These are phyloP conservation scores for Drosophila prolongata DNA, from an alignment of 2,888 invertebrate species.

Conservation along the genomic window DNA sequence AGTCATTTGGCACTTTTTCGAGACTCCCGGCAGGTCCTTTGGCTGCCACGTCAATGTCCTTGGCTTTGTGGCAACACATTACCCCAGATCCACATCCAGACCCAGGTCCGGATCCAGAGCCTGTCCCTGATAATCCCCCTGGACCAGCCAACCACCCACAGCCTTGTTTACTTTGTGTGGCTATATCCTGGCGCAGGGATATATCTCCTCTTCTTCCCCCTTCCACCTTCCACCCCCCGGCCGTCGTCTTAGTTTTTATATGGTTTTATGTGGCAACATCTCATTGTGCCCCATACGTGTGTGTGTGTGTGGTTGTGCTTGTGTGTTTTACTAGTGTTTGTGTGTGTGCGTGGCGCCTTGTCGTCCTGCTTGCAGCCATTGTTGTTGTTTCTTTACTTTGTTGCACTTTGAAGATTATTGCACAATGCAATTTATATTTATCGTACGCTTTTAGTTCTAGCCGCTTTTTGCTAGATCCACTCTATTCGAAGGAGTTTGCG, in stretches of 20 bases:
- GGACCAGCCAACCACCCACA: conserved; percentile 20
- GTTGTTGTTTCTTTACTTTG: conserved; percentile 67
- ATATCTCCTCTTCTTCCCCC: conserved; percentile 13
- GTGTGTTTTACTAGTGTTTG: not conserved
- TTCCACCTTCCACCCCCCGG: conserved; percentile 12
- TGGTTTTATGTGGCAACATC: conserved; percentile 61
- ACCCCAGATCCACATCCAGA: conserved; percentile 3
- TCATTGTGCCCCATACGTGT: conserved; percentile 42
- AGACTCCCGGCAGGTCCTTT: not conserved
- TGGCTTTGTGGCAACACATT: conserved; percentile 36
- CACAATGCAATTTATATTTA: conserved; percentile 81
- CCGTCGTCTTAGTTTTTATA: conserved; percentile 63
- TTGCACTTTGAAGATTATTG: conserved; percentile 79
- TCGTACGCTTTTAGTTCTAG: conserved; percentile 72
- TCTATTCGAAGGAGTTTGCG: conserved; percentile 5
- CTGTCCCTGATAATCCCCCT: conserved; percentile 6
- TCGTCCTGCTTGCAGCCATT: conserved; percentile 37
- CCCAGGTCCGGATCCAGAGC: not conserved
- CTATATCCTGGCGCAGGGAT: conserved; percentile 42
- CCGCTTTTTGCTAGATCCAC: conserved; percentile 42
- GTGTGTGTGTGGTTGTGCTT: conserved; percentile 8
- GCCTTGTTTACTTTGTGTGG: conserved; percentile 63
- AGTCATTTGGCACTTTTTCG: conserved; percentile 30
- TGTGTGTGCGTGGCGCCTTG: conserved; percentile 16
- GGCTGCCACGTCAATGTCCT: conserved; percentile 47